These are phyloP conservation scores for Protosalanx chinensis DNA, from an alignment of 2,797 vertebrate species.

Conservation along the genomic window DNA sequence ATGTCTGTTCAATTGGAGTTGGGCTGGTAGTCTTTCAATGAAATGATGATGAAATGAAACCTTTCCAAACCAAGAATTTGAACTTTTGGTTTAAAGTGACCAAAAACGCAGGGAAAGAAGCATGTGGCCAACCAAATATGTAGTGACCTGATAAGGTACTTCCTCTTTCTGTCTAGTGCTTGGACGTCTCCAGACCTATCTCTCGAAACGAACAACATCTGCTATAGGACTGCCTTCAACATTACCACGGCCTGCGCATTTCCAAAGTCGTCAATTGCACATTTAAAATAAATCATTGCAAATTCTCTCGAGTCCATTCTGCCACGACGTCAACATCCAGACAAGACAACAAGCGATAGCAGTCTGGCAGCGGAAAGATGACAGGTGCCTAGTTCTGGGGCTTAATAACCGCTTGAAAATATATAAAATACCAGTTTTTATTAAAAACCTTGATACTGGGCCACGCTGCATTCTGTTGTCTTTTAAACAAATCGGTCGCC, in stretches of 20 bases:
- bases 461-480: slow-evolving; percentile 16
- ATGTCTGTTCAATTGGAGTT: background rate
- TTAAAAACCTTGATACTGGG: slow-evolving; percentile 13
- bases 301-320: background rate
- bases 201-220: too few species aligned
- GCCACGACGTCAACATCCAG: slow-evolving; percentile 51
- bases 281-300: background rate
- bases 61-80: background rate
- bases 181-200: too few species aligned
- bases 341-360: slow-evolving; percentile 47
- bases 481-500: slow-evolving; percentile 31
- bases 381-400: slow-evolving; percentile 31
- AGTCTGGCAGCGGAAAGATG: slow-evolving; percentile 7
- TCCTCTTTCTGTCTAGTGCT: background rate
- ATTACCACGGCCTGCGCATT: background rate
- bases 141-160: background rate
- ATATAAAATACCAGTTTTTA: slow-evolving; percentile 39
- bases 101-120: background rate
- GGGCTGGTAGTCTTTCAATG: background rate
- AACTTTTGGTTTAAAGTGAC: background rate
- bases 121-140: background rate
- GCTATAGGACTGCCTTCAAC: too few species aligned
- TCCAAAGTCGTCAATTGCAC: slow-evolving; percentile 1
- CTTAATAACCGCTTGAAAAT: slow-evolving; percentile 47
- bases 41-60: background rate